Percentiles rank a stretch among this genome's conserved stretches.
Evolutionary conservation across 2,797 vertebrate species (phyloP).

Genomic region (Melanotaenia maccullochi): DNA sequence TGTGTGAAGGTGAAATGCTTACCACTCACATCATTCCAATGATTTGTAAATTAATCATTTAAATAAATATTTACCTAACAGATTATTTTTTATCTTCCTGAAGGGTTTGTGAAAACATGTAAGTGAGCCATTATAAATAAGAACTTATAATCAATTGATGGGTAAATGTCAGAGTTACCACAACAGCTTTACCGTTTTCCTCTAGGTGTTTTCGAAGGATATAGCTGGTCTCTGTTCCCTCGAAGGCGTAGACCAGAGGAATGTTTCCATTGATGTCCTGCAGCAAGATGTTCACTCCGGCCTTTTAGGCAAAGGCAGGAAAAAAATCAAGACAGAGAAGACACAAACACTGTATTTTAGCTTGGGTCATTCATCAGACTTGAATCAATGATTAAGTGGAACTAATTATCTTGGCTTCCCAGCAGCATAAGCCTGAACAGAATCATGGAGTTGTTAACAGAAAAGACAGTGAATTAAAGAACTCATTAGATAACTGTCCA

Average conservation of each 20-base stretch:
- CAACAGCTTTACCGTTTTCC: slow-evolving; percentile 87
- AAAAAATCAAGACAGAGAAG: slow-evolving; percentile 11
- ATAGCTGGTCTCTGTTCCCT: slow-evolving; percentile 90
- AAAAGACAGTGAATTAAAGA: slow-evolving; percentile 72
- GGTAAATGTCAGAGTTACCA: not conserved
- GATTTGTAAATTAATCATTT: slow-evolving; percentile 6
- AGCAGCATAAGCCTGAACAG: slow-evolving; percentile 55
- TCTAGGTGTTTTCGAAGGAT: slow-evolving; percentile 91
- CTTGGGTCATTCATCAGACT: slow-evolving; percentile 57
- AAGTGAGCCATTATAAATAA: not conserved
- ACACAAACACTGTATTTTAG: slow-evolving; percentile 55
- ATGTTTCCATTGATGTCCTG: slow-evolving; percentile 93
- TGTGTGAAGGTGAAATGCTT: slow-evolving; percentile 20
- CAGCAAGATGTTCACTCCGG: slow-evolving; percentile 91
- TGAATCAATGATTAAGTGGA: slow-evolving; percentile 71
- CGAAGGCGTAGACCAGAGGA: slow-evolving; percentile 90
- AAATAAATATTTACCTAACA: slow-evolving; percentile 10
- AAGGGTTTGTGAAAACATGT: not conserved
- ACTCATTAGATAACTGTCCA: slow-evolving; percentile 68
- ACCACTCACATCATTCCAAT: slow-evolving; percentile 19
- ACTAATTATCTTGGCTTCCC: slow-evolving; percentile 73
- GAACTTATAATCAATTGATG: not conserved
- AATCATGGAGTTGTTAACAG: slow-evolving; percentile 54
- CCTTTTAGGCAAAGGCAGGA: slow-evolving; percentile 70
- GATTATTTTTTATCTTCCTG: slow-evolving; percentile 3